Percentiles rank a stretch among this genome's conserved stretches.
Evolutionary conservation across 1,140 invertebrate species (phyloP).

Genomic region (Condylostylus longicornis): DNA sequence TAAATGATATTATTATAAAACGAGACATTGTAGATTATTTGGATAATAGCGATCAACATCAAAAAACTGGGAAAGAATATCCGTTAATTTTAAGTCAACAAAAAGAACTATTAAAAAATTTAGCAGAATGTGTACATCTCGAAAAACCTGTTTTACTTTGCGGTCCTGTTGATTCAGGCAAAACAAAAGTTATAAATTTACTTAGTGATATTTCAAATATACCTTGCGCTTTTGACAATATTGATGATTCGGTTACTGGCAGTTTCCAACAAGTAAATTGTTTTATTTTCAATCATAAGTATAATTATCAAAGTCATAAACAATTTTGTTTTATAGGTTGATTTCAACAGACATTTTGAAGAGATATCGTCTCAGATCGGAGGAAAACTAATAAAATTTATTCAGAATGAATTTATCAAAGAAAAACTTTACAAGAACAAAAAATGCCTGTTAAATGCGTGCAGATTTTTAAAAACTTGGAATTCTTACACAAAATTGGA

Average conservation of each 20-base stretch:
- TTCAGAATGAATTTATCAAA: no score
- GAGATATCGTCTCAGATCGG: no score
- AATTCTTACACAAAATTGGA: no score
- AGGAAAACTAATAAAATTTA: no score
- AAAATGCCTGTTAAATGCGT: no score
- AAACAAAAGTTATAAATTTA: constrained; percentile 28
- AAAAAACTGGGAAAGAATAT: constrained; percentile 10
- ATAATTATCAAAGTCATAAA: neutral
- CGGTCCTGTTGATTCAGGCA: constrained; percentile 26
- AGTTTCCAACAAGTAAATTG: constrained; percentile 28
- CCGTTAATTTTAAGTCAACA: constrained; percentile 21
- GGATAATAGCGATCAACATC: neutral
- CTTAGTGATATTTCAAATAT: constrained; percentile 23
- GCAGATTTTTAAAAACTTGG: no score
- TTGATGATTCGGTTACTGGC: constrained; percentile 30
- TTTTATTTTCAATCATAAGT: no score
- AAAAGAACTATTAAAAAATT: constrained; percentile 22
- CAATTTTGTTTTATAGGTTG: constrained; percentile 35
- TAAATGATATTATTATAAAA: constrained; percentile 24
- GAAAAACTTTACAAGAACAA: no score
- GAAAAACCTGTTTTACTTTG: constrained; percentile 27
- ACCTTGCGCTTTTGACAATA: constrained; percentile 24
- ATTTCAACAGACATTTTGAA: constrained; percentile 55
- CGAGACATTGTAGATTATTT: constrained; percentile 6
- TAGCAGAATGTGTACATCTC: constrained; percentile 26